Conservation (phyloP, 23 tunicate species). For the Diplosoma virens region DNA sequence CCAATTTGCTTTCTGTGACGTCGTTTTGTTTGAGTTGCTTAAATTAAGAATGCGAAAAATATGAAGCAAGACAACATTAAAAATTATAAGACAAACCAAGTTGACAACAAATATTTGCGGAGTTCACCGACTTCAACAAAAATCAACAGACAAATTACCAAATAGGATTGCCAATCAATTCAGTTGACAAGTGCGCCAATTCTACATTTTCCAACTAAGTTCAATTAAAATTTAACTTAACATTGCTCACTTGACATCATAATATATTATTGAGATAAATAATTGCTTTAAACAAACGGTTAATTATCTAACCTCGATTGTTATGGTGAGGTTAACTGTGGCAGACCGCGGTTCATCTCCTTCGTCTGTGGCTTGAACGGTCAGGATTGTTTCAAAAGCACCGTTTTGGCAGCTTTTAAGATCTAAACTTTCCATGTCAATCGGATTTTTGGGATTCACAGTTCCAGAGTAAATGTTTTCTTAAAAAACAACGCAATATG, state of each 20-base stretch:
- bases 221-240: too few species aligned
- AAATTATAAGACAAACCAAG: background rate
- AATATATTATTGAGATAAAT: background rate
- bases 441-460: slow-evolving; percentile 15
- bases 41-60: background rate
- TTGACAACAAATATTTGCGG: too few species aligned
- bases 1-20: background rate
- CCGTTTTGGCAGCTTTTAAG: slow-evolving; percentile 30
- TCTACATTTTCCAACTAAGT: too few species aligned
- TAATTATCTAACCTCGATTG: slow-evolving; percentile 48
- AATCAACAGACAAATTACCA: too few species aligned
- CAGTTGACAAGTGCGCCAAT: too few species aligned
- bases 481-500: too few species aligned
- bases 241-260: background rate
- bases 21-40: background rate
- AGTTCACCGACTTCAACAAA: too few species aligned
- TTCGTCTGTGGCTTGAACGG: slow-evolving; percentile 45
- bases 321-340: slow-evolving; percentile 17
- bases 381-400: slow-evolving; percentile 13
- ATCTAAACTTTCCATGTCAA: slow-evolving; percentile 52
- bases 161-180: too few species aligned
- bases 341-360: slow-evolving; percentile 31
- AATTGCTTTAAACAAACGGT: too few species aligned
- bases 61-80: background rate
- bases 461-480: too few species aligned